Base-by-base conservation (phyloP, 1,140 invertebrate genomes). In the Lordiphosa clarofinis region DNA sequence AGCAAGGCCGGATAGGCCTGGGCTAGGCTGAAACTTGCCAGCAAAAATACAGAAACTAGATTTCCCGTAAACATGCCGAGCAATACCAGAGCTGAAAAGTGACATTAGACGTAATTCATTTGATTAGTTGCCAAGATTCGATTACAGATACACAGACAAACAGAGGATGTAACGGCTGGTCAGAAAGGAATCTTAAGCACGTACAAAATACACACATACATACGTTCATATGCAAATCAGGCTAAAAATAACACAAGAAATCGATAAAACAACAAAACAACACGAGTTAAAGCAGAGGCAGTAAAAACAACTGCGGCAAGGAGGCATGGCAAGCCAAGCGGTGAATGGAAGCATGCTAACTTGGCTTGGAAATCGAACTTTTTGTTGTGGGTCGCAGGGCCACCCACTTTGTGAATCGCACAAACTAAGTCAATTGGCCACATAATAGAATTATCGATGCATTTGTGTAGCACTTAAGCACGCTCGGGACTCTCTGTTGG, bases 201-300 rank as follows among this genome's bases (percentile, higher is more conserved):
- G 31, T 44, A 36, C 48, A 55, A 24, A 52, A 52, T 36, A 40
- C 8, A 13, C 36, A 33, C 43, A 53, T 15, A 47, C 42, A 44
- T 11, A 19, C 11, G 46, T 19, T 59, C 33, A 56, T 58, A 79
- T 69, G 59, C 58, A 79, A 79, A 82, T 84, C 71, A 61, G 58
- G 60, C 78, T 82, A 82, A 82, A 82, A 78, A 82, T 82, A 82
- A 82, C 73, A 69, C 78, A 70, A 76, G 78, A 82, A 82, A 82
- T 82, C 78, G 78, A 82, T 82, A 84, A 81, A 73, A 59, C 59
- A 70, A 48, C 56, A 52, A 24, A 68, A 52, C 54, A 67, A 66
- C 63, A 67, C 58, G 21, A 60, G 43, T 28, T 36, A 39, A 44
- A 64, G 62, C 57, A 68, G 21, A 67, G 58, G 67, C 76, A 82